Evolutionary conservation across 1,140 invertebrate genomes (phyloP), one percentile per base, ranked within the genome.

Genomic region (Cylas formicarius): DNA sequence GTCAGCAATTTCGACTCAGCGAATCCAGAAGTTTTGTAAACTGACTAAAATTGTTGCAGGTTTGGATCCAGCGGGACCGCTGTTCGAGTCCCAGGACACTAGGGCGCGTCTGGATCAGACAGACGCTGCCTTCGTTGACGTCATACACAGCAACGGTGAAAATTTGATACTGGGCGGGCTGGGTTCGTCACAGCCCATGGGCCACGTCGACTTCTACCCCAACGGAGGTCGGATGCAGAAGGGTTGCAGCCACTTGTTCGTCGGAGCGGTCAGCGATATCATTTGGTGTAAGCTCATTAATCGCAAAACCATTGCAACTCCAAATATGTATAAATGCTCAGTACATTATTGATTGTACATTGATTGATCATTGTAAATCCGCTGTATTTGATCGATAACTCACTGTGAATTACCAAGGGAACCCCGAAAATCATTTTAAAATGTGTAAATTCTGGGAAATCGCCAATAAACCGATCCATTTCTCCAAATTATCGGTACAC

Each of bases 121-220:
- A 0, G 91, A 95, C 66, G 92, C 92, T 0, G 74, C 80, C 26
- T 95, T 94, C 63, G 92, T 97, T 0, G 93, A 96, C 62, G 88
- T 93, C 0, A 94, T 96, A 29, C 92, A 97, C 61, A 90, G 87
- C 9, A 93, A 96, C 63, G 91, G 89, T 0, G 87, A 91, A 58
- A 88, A 87, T 47, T 67, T 93, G 1, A 81, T 92, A 20, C 68
- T 90, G 26, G 89, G 89, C 1, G 86, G 86, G 0, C 61, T 91
- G 8, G 88, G 89, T 3, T 82, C 83, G 1, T 84, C 81, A 68
- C 84, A 91, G 61, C 84, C 87, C 0, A 84, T 88, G 77, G 90
- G 85, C 0, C 84, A 96, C 58, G 86, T 92, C 0, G 90, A 94
- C 63, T 94, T 92, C 60, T 92, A 91, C 60, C 88, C 88, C 0